These are phyloP conservation scores for Ennomos erosarius DNA, from an alignment of 2,888 invertebrate genomes.

Conservation along the genomic window DNA sequence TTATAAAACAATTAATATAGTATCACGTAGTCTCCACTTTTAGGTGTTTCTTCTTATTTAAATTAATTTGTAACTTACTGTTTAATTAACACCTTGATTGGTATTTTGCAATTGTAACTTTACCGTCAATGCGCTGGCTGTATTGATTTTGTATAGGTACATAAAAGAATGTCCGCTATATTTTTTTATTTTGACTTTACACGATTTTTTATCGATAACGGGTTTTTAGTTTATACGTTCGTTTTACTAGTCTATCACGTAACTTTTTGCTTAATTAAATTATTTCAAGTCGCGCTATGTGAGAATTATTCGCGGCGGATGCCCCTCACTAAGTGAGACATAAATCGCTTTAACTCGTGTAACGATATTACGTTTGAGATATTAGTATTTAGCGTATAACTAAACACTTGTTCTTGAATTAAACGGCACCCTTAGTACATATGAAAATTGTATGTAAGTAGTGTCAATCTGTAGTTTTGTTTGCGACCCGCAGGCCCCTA, in stretches of 20 bases:
- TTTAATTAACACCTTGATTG: conserved; percentile 32
- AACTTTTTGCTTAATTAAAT: conserved; percentile 26
- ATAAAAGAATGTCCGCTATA: conserved; percentile 43
- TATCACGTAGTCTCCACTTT: conserved; percentile 67
- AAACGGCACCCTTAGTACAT: conserved; percentile 65
- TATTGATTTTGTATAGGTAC: conserved; percentile 46
- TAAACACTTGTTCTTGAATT: conserved; percentile 59
- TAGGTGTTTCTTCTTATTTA: conserved; percentile 50
- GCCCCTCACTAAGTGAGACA: conserved; percentile 5
- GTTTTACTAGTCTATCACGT: conserved; percentile 63
- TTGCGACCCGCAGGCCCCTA: conserved; percentile 45
- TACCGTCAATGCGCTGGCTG: conserved; percentile 45
- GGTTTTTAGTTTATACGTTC: conserved; percentile 57
- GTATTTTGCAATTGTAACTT: conserved; percentile 39
- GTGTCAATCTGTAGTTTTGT: conserved; percentile 33
- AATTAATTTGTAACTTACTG: conserved; percentile 38
- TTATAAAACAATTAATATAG: conserved; percentile 68
- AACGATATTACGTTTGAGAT: conserved; percentile 73
- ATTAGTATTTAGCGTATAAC: conserved; percentile 68
- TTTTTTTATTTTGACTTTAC: conserved; percentile 54
- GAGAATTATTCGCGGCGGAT: conserved; percentile 1
- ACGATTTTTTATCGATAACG: conserved; percentile 47
- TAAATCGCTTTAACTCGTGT: conserved; percentile 48
- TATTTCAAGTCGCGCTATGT: conserved; percentile 20
- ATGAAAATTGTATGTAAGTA: conserved; percentile 41